Percentiles rank a stretch among this genome's conserved stretches.
These are phyloP conservation scores for Sphecodes monilicornis DNA, from an alignment of 2,888 invertebrate genomes.

Conservation along the genomic window DNA sequence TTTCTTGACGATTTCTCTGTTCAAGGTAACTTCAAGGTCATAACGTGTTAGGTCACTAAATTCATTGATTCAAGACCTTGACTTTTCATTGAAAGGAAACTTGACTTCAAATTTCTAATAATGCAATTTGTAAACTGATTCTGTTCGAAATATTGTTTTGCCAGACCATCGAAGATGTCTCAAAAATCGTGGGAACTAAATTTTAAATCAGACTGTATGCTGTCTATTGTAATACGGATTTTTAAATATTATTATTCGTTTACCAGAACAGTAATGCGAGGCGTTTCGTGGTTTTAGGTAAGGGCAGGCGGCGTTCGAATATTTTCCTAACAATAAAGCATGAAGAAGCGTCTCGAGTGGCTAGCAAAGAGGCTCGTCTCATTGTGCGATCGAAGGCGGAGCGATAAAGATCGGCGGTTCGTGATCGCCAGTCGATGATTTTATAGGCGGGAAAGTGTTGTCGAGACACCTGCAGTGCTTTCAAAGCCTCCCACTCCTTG, in stretches of 20 bases:
- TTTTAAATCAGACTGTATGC: too few relatives aligned
- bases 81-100: neutral
- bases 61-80: neutral
- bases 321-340: slow-evolving; percentile 48
- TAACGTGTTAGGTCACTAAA: neutral
- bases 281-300: slow-evolving; percentile 7
- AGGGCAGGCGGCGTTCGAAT: neutral
- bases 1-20: neutral
- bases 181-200: too few relatives aligned
- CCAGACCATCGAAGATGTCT: too few relatives aligned
- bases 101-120: neutral
- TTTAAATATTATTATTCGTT: slow-evolving; percentile 20
- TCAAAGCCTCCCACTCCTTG: neutral
- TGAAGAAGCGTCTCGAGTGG: slow-evolving; percentile 61
- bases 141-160: too few relatives aligned
- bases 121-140: neutral
- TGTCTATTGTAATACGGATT: neutral
- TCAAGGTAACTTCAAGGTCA: neutral
- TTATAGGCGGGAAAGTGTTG: slow-evolving; percentile 2
- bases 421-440: slow-evolving; percentile 38
- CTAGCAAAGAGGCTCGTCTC: slow-evolving; percentile 57
- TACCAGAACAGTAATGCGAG: neutral
- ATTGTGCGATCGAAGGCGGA: slow-evolving; percentile 36
- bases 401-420: slow-evolving; percentile 22
- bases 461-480: neutral